phyloP scores from a whole-genome alignment of 2,113 vertebrate genomes.

The Syngnathus floridae region DNA sequence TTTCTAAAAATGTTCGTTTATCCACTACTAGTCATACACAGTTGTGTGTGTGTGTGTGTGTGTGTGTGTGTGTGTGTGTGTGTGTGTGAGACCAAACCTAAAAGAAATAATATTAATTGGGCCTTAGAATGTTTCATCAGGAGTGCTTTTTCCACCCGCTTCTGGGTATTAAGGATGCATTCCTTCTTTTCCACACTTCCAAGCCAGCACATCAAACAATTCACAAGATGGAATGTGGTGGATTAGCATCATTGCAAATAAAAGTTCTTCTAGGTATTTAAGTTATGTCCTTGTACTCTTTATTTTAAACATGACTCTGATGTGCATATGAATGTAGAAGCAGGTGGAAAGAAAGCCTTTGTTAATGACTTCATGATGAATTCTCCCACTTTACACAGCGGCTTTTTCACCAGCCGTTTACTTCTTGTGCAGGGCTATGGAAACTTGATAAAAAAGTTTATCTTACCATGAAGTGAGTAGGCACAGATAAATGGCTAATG shows the following conservation, averaged over 20 bases:
- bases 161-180: background rate
- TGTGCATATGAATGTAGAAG: constrained; percentile 68
- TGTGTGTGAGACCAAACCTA: background rate
- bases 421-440: constrained; percentile 63
- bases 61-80: no score
- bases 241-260: background rate
- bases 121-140: background rate
- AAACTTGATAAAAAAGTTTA: constrained; percentile 81
- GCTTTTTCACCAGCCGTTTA: constrained; percentile 63
- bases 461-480: constrained; percentile 77
- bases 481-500: constrained; percentile 67
- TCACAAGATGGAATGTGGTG: background rate
- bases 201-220: background rate
- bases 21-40: background rate
- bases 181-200: background rate
- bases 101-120: background rate
- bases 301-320: constrained; percentile 54
- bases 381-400: constrained; percentile 70
- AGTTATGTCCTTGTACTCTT: no score
- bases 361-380: constrained; percentile 77
- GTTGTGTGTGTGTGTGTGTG: background rate
- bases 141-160: no score
- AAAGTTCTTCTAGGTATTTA: constrained; percentile 7
- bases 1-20: background rate
- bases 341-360: constrained; percentile 73